A percentile compares a stretch with the other conserved stretches of the same genome.
Evolutionary conservation across 1,140 invertebrate species (phyloP).

Genomic region (Lycorma delicatula): DNA sequence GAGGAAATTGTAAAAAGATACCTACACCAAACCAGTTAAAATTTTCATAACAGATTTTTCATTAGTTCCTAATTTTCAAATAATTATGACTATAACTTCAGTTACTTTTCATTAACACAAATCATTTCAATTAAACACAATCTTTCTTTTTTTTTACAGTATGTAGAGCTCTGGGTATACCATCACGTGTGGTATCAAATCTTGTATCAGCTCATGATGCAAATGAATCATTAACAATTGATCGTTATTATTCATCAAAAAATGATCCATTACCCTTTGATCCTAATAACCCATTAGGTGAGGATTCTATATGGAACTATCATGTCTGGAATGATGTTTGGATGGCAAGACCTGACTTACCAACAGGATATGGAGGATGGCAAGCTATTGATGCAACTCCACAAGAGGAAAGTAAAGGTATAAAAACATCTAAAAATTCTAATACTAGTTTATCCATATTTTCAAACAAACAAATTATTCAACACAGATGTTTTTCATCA

Average conservation of each 20-base stretch:
- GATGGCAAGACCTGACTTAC: constrained; percentile 67
- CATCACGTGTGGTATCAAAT: constrained; percentile 62
- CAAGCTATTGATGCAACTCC: constrained; percentile 70
- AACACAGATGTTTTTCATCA: too few relatives aligned
- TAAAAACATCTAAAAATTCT: too few relatives aligned
- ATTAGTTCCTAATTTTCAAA: neutral
- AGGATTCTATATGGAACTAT: constrained; percentile 64
- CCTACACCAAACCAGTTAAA: too few relatives aligned
- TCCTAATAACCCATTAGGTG: constrained; percentile 40
- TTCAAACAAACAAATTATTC: neutral
- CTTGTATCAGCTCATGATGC: constrained; percentile 70
- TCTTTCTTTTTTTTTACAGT: too few relatives aligned
- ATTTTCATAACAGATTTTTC: too few relatives aligned
- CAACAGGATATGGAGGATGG: constrained; percentile 65
- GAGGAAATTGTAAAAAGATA: too few relatives aligned
- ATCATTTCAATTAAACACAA: too few relatives aligned
- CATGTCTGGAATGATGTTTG: constrained; percentile 80
- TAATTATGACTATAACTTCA: neutral
- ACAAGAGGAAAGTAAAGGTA: constrained; percentile 54
- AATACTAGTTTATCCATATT: too few relatives aligned
- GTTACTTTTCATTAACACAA: neutral
- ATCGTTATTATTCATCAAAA: constrained; percentile 51
- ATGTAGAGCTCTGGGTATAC: constrained; percentile 53
- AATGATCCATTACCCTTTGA: constrained; percentile 50
- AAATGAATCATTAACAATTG: constrained; percentile 48